Evolutionary conservation across 1,140 invertebrate species (phyloP), one percentile per base, ranked within the genome.

Genomic region (Plodia interpunctella): DNA sequence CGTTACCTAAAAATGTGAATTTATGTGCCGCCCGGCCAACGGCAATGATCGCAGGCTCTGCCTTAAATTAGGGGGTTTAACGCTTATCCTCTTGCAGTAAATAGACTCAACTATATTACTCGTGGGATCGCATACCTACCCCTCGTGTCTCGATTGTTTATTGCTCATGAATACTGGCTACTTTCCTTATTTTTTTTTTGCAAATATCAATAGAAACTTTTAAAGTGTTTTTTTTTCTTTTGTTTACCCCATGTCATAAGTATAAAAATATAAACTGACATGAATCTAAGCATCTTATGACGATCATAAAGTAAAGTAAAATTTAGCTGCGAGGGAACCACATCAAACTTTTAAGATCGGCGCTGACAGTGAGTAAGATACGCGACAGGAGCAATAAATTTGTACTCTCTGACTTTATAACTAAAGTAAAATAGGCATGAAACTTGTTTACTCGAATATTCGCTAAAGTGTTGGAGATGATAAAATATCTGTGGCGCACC

Each of bases 21-120:
- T 87, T 87, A 87, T 85, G 74, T 77, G 62, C 62, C 72, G 59
- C 66, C 73, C 76, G 61, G 60, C 68, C 72, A 76, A 72, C 77
- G 68, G 74, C 80, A 80, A 87, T 87, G 80, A 84, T 87, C 79
- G 81, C 73, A 63, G 66, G 70, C 76, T 83, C 76, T 72, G 72
- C 75, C 78, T 83, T 84, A 87, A 83, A 84, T 87, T 83, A 79
- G 76, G 73, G 78, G 74, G 80, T 72, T 78, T 81, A 76, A 76
- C 74, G 76, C 74, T 79, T 75, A 79, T 84, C 74, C 77, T 68
- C 72, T 61, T 63, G 62, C 73, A 74, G 74, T 80, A 80, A 83
- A 80, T 80, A 81, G 58, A 78, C 73, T 72, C 63, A 74, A 77
- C 71, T 76, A 75, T 71, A 69, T 71, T 65, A 72, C 74, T 70